phyloP scores from a whole-genome alignment of 2,888 invertebrate species.

The Apotomis betuletana region DNA sequence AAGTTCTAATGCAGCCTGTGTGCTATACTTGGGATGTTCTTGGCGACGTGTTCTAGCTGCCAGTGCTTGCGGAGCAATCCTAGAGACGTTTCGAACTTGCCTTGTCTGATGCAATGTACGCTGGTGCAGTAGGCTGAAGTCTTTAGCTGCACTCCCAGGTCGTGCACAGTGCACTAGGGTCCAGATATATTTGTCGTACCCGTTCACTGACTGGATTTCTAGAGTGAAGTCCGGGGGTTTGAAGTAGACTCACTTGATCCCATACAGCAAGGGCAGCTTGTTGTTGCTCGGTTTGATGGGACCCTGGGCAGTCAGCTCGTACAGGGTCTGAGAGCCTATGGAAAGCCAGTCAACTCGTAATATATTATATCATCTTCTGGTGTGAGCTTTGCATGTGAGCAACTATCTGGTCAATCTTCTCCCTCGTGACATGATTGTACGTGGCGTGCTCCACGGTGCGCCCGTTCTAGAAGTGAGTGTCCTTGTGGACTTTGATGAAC shows the following conservation, averaged over 20 bases:
- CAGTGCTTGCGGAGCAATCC: constrained; percentile 93
- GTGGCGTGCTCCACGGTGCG: constrained; percentile 87
- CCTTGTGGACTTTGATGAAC: constrained; percentile 90
- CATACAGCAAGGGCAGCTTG: constrained; percentile 91
- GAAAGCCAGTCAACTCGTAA: constrained; percentile 89
- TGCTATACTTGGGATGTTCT: constrained; percentile 78
- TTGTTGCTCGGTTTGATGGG: constrained; percentile 88
- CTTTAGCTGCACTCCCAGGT: constrained; percentile 91
- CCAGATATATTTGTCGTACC: constrained; percentile 90
- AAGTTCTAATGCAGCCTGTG: too few relatives aligned
- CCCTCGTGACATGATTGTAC: constrained; percentile 87
- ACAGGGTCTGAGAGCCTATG: constrained; percentile 93
- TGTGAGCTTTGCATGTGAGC: constrained; percentile 93
- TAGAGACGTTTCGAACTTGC: constrained; percentile 89
- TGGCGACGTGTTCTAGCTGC: constrained; percentile 85
- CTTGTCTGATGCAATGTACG: constrained; percentile 91
- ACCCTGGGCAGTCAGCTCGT: constrained; percentile 93
- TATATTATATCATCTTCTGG: constrained; percentile 90
- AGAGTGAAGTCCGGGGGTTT: constrained; percentile 92
- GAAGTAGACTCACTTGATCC: constrained; percentile 92
- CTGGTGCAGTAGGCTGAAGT: constrained; percentile 91
- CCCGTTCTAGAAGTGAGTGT: constrained; percentile 88
- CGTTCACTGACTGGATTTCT: constrained; percentile 94
- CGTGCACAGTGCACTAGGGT: constrained; percentile 86
- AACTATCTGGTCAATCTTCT: constrained; percentile 88